Evolutionary conservation across 2,888 invertebrate genomes (phyloP), one percentile per base, ranked within the genome.

Genomic region (Drosophila recens): DNA sequence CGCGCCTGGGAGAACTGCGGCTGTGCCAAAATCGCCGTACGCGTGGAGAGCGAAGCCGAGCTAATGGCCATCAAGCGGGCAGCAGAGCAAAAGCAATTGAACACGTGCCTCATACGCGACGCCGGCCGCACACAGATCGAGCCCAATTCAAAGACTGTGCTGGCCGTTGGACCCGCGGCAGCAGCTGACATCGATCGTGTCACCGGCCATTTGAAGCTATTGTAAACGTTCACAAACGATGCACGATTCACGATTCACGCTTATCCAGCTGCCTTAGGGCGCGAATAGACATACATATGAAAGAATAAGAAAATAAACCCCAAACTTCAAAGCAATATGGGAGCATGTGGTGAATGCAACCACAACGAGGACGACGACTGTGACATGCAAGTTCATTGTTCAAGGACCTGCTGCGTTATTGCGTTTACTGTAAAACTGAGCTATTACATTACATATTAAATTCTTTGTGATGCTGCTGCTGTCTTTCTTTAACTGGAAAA

Each of bases 121-220:
- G 98, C 98, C 4, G 99, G 99, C 2, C 95, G 97, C 79, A 99
- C 98, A 6, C 98, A 99, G 93, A 96, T 99, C 73, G 96, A 96
- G 51, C 95, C 96, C 0, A 98, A 98, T 75, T 96, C 97, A 10
- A 95, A 95, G 87, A 99, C 99, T 65, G 98, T 98, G 1, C 93
- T 98, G 63, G 98, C 97, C 1, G 94, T 99, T 59, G 99, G 99
- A n/a, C 99, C 98, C 52, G 98, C 97, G 4, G 95, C 96, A 43
- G 95, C 95, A 80, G 94, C 94, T 81, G 91, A 95, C 48, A 94
- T 98, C 80, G 96, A 98, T 91, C 93, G 95, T 93, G 95, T 98
- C 42, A 97, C 98, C 20, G 97, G 98, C 56, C 96, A 98, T 93
- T 94, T 98, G 73, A 98, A 97, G 93, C 93, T 98, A 62, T 95